Evolutionary conservation across 1,140 invertebrate species (phyloP), one percentile per base, ranked within the genome.

Genomic region (Parapsyche elsis): DNA sequence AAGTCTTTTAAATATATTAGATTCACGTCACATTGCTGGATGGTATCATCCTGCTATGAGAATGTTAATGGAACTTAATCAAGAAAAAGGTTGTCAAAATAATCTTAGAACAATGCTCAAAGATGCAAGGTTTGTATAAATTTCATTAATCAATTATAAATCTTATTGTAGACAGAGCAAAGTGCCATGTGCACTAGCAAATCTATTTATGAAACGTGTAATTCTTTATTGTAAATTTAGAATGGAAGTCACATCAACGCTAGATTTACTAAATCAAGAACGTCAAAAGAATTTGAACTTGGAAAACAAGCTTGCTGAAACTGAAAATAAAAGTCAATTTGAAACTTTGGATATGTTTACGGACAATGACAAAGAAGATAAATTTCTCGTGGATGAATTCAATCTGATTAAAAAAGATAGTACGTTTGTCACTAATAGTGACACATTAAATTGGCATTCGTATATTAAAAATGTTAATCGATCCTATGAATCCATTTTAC

Each of bases 31-130:
- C 84, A 86, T 92, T 14, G 91, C 92, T 49, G 93, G 93, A 9
- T 94, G 93, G 93, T 94, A 94, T 85, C 92, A 94, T 83, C 92
- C 93, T 16, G 93, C 93, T 1, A 94, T 94, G 92, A 87, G 92
- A 83, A 89, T 94, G 10, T 91, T 94, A 80, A 90, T 92, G 79
- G 92, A 93, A 85, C 84, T 94, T 0, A 91, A 92, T 85, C 89
- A 90, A 76, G 86, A 86, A 46, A 76, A 86, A 59, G 87, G 87
- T 61, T 85, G 86, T 38, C 87, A 86, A 84, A 87, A 89, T 83
- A 86, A 85, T 59, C 83, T 89, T 12, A 80, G 87, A 44, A 79
- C 81, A 14, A 87, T 88, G 59, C 81, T 89, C 24, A 85, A 88
- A 76, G 86, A 89, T 83, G 87, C 88, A 10, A 88, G 88, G 88